Base-by-base conservation (phyloP, 2,888 invertebrate species). In the Glaucopsyche alexis region DNA sequence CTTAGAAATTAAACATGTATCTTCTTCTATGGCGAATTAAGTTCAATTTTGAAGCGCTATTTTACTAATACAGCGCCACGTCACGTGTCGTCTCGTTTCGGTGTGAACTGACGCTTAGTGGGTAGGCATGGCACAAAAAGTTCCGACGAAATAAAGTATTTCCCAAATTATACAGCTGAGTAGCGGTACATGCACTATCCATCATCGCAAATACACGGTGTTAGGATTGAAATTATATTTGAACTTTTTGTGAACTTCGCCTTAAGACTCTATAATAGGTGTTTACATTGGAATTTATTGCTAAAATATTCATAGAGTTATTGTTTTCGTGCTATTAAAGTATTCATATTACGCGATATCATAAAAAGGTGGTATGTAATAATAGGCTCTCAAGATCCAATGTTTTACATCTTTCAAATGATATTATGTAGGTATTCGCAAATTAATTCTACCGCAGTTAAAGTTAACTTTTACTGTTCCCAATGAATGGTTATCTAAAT, bases 251-350 rank as follows among this genome's bases (percentile, higher is more conserved):
- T 67, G 45, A 42, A 67, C 42, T 45, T 66, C 66, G 66, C 42
- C 42, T 40, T 67, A 45, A 67, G 16, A 45, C 16, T 67, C 42
- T 9, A 13, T 42, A 19, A 67, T 45, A 67, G 42, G 16, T 67
- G 45, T 19, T 60, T 42, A 45, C 45, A 67, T 19, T 19, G 40
- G 42, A 67, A 67, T 67, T 67, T 67, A 67, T 67, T 45, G 45
- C 67, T 67, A 67, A 67, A 42, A 67, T 67, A 67, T 67, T 67
- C 45, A 67, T 67, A 67, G 16, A 45, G 16, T 45, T 67, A 67
- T 47, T 67, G 67, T 67, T 67, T 67, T 38, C 60, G 29, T 60
- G 60, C 60, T 29, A 60, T 60, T 60, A 60, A 60, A 60, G 29
- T 60, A 29, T 29, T 60, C 13, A 38, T 60, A 60, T 13, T 29